A percentile compares a stretch with the other conserved stretches of the same genome.
phyloP scores from a whole-genome alignment of 23 tunicate species.

The Styela plicata region DNA sequence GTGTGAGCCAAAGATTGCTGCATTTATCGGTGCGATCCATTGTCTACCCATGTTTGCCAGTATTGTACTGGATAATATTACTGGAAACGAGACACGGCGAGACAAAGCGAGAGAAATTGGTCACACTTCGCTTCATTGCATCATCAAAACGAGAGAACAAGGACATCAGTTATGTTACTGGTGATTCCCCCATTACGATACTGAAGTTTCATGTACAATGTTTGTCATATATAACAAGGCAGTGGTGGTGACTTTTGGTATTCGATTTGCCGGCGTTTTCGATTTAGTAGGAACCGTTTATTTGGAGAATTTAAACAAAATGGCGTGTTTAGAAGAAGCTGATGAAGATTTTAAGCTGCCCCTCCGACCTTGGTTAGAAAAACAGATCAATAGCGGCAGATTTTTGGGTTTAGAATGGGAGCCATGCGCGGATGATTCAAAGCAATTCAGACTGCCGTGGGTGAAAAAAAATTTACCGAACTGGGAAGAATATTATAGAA shows the following conservation, averaged over 20 bases:
- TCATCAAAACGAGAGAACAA: neutral
- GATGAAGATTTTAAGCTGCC: conserved; percentile 49
- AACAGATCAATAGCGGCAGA: conserved; percentile 32
- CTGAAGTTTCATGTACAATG: neutral
- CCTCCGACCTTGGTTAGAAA: conserved; percentile 56
- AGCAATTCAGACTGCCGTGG: conserved; percentile 23
- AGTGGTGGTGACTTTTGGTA: neutral
- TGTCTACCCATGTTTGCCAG: no score
- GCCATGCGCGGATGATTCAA: conserved; percentile 6
- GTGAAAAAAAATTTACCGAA: conserved; percentile 24
- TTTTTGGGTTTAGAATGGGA: conserved; percentile 23
- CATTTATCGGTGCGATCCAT: no score
- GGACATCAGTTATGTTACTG: neutral
- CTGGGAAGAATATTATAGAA: conserved; percentile 23
- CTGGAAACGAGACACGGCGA: no score
- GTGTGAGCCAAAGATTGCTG: no score
- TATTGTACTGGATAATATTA: no score
- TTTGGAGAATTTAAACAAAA: neutral
- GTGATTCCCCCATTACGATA: conserved; percentile 18
- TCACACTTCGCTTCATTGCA: no score
- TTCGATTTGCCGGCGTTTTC: neutral
- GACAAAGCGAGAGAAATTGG: no score
- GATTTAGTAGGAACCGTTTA: neutral
- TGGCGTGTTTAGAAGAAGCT: conserved; percentile 22
- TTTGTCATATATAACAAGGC: no score